Evolutionary conservation across 2,797 vertebrate genomes (phyloP).

Genomic region (Amblyopsis hoosieri): DNA sequence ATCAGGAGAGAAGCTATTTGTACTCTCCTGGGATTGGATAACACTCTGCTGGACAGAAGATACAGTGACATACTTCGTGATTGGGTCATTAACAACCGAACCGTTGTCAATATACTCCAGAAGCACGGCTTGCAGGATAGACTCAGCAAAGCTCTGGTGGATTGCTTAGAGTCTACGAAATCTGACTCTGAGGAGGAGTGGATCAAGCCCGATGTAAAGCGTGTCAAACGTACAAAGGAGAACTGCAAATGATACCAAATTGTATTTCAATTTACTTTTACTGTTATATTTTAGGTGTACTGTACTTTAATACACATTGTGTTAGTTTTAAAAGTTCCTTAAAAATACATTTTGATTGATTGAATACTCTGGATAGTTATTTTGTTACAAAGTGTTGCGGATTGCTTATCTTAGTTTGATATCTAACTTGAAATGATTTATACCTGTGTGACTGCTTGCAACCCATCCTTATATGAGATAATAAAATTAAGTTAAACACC

Average conservation of each 20-base stretch:
- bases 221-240: neutral
- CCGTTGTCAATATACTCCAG: neutral
- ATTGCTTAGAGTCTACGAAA: neutral
- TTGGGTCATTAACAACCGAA: neutral
- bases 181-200: neutral
- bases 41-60: neutral
- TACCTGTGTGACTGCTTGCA: no score
- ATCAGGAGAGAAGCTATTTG: constrained; percentile 1
- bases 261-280: no score
- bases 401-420: no score
- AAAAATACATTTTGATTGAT: no score
- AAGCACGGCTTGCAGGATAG: neutral
- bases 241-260: neutral
- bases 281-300: no score
- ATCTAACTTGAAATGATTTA: no score
- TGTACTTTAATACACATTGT: no score
- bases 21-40: neutral
- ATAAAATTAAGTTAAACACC: no score
- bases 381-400: no score
- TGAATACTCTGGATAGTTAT: no score
- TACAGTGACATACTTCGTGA: neutral
- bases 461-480: no score
- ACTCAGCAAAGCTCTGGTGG: neutral
- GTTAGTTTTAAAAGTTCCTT: no score
- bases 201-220: neutral